phyloP scores from a whole-genome alignment of 2,797 vertebrate genomes.

The Trichosurus vulpecula region DNA sequence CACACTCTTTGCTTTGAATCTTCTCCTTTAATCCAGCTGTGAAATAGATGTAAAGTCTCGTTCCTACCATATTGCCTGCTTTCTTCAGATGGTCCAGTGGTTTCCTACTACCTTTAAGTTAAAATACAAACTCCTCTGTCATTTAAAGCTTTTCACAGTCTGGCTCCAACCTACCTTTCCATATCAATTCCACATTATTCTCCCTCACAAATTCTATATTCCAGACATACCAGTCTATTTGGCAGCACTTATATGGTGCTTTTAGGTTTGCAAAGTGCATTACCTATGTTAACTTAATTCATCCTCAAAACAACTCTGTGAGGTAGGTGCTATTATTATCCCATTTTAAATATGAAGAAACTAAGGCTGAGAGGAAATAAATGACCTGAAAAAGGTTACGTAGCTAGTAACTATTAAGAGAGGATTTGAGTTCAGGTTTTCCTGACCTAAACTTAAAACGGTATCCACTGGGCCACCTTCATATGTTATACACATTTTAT shows the following conservation, averaged over 20 bases:
- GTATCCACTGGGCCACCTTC: neutral
- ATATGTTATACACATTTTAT: neutral
- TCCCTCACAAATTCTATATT: neutral
- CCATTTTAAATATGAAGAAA: neutral
- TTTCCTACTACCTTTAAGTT: neutral
- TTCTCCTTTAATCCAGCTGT: neutral
- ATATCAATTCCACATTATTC: neutral
- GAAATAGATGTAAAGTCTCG: neutral
- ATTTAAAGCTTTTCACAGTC: neutral
- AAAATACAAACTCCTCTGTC: neutral
- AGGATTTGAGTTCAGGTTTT: neutral
- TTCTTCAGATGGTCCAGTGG: neutral
- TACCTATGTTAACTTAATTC: neutral
- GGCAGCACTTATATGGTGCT: neutral
- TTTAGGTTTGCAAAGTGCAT: neutral
- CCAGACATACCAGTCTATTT: neutral
- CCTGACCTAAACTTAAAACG: neutral
- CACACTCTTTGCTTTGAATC: neutral
- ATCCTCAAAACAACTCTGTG: neutral
- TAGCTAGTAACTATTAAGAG: neutral
- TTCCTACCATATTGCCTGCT: neutral
- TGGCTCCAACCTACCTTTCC: neutral
- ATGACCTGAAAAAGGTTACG: neutral
- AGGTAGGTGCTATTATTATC: neutral
- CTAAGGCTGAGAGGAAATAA: neutral